A percentile compares a stretch with the other conserved stretches of the same genome.
phyloP scores from a whole-genome alignment of 2,888 invertebrate genomes.

The Sminthurides aquaticus region DNA sequence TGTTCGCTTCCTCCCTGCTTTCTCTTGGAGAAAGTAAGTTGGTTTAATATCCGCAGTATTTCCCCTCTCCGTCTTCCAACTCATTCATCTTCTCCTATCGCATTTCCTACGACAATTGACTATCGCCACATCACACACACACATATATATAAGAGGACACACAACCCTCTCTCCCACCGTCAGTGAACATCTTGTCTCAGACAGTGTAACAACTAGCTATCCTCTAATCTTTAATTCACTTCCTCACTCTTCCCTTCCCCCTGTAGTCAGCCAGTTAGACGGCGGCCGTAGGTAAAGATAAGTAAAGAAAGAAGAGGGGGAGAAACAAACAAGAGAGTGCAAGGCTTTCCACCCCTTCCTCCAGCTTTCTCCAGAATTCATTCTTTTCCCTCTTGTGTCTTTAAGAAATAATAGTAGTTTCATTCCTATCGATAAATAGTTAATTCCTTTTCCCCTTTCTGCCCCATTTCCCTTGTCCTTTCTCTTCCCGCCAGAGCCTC shows the following conservation, averaged over 20 bases:
- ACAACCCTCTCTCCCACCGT: too few relatives aligned
- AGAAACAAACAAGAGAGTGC: too few relatives aligned
- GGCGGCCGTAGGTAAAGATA: too few relatives aligned
- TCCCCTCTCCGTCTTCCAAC: neutral
- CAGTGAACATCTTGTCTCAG: too few relatives aligned
- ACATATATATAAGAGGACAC: too few relatives aligned
- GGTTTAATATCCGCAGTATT: neutral
- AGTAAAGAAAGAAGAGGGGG: too few relatives aligned
- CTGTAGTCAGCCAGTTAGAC: too few relatives aligned
- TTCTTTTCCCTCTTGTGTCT: neutral
- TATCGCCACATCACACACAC: neutral
- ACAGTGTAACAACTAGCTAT: too few relatives aligned
- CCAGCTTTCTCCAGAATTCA: too few relatives aligned
- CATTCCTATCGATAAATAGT: neutral
- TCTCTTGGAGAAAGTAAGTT: neutral
- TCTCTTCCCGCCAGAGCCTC: neutral
- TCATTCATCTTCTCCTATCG: neutral
- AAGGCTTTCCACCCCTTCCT: too few relatives aligned
- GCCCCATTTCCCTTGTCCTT: neutral
- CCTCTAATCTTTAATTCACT: too few relatives aligned
- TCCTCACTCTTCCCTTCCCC: too few relatives aligned
- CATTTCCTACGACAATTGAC: neutral
- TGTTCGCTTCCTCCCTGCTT: neutral
- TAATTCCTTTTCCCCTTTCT: neutral
- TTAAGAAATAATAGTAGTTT: neutral